Base-by-base conservation (phyloP, 2,113 vertebrate species). In the Stigmatopora nigra region DNA sequence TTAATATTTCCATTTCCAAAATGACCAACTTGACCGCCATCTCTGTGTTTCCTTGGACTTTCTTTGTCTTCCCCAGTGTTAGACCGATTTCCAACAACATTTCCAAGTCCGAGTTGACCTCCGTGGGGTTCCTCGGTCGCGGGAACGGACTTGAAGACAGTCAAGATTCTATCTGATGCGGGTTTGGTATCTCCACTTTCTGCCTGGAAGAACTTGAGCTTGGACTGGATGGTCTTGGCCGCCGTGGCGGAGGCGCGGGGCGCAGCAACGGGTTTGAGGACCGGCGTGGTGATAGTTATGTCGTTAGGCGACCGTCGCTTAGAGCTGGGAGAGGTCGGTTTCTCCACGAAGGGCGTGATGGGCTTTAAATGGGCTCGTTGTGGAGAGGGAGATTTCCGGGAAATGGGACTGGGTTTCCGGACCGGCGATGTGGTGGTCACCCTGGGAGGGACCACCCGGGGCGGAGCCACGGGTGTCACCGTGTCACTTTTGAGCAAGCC, bases 171-270 rank as follows among this genome's bases (percentile, higher is more conserved):
- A 13, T 72, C 48, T 4, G 25, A 31, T 31, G 68, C 1, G 13
- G 61, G 68, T 48, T 68, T 71, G 41, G 64, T 77, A 20, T 79
- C 61, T 1, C 64, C 56, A 13, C 64, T 0, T 7, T 82, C 70
- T 0, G 85, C 68, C 35, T 80, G 81, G 45, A 93, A 86, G 79
- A 95, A 89, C 67, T 71, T 89, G 38, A 92, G 85, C 48, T 91
- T 92, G 38, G 92, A 89, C 63, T 94, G 89, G 71, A 89, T 85
- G 0, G 87, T 93, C 74, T 89, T 93, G 20, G 86, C 66, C 2
- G 86, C 72, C 0, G 73, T 73, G 0, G 68, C 31, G 14, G 86
- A 87, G 67, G 64, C 46, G 0, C 64, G 73, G 48, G 82, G 81
- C 25, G 76, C 68, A 0, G 81, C 35, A 0, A 10, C 22, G 7